phyloP scores from a whole-genome alignment of 1,140 invertebrate species.

The Musca vetustissima region DNA sequence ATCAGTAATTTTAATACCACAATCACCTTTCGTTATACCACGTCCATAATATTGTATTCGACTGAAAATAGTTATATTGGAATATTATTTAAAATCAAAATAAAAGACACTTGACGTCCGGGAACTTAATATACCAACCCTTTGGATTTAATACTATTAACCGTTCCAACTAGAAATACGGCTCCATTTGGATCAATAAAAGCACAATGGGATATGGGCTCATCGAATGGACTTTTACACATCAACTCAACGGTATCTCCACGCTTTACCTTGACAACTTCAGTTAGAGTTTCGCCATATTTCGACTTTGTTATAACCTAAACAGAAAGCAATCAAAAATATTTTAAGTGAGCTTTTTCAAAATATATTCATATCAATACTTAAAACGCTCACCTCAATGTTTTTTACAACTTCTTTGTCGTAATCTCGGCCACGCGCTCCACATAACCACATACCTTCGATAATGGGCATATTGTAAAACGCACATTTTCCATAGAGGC shows the following conservation, averaged over 20 bases:
- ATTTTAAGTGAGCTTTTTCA: too few species aligned
- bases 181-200: constrained; percentile 29
- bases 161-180: constrained; percentile 27
- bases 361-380: background rate
- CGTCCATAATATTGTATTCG: constrained; percentile 30
- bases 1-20: constrained; percentile 25
- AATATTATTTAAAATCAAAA: too few species aligned
- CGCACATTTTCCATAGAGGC: constrained; percentile 24
- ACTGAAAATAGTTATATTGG: constrained; percentile 1
- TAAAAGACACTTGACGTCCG: too few species aligned
- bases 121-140: constrained; percentile 25
- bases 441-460: constrained; percentile 28
- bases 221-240: constrained; percentile 27
- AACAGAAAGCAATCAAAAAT: background rate
- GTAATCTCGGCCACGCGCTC: constrained; percentile 26
- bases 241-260: constrained; percentile 26
- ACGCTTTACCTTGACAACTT: constrained; percentile 16
- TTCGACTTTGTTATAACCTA: constrained; percentile 27
- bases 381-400: constrained; percentile 21
- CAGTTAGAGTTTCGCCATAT: constrained; percentile 26
- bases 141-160: constrained; percentile 26
- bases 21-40: constrained; percentile 28
- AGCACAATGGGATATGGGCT: constrained; percentile 28
- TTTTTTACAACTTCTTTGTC: constrained; percentile 29
- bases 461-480: constrained; percentile 28